These are phyloP conservation scores for Danio rerio DNA, from an alignment of 2,113 vertebrate genomes.

Conservation along the genomic window GRCz12tu NC_133187.1:43978501-43979000, in stretches of 20 bases:
- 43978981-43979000: no score
- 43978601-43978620: background rate
- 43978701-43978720: constrained; percentile 32
- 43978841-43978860: background rate
- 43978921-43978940: background rate
- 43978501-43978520: no score
- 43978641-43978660: constrained; percentile 6
- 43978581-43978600: background rate
- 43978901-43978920: constrained; percentile 4
- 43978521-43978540: no score
- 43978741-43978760: constrained; percentile 14
- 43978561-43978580: constrained; percentile 15
- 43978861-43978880: background rate
- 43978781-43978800: constrained; percentile 9
- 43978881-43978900: background rate
- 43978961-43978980: background rate
- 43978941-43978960: constrained; percentile 25
- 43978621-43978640: constrained; percentile 7
- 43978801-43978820: background rate
- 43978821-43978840: background rate
- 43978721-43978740: background rate
- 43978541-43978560: no score
- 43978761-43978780: constrained; percentile 13
- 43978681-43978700: constrained; percentile 31
- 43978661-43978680: constrained; percentile 29